Conservation (phyloP, 2,888 invertebrate genomes). For the Athalia cordata region DNA sequence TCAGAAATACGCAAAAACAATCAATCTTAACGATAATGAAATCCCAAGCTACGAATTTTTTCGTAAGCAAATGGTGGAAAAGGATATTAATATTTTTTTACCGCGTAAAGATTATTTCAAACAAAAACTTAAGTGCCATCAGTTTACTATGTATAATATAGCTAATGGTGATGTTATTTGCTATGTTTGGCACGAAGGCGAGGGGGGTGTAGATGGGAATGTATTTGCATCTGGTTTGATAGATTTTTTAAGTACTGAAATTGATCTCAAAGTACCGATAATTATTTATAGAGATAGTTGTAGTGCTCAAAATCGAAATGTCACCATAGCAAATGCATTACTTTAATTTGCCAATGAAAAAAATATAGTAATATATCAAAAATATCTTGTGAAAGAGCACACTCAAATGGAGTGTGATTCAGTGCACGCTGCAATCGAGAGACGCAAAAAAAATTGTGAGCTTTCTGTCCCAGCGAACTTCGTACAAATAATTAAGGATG, state of each 20-base stretch:
- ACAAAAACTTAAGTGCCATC: constrained; percentile 56
- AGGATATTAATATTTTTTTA: constrained; percentile 11
- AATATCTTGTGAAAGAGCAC: constrained; percentile 60
- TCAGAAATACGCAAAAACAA: background rate
- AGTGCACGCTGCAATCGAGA: constrained; percentile 58
- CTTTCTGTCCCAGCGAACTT: constrained; percentile 54
- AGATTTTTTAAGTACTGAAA: constrained; percentile 47
- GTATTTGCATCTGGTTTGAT: too few species aligned
- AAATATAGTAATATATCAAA: constrained; percentile 57
- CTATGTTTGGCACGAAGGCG: constrained; percentile 57
- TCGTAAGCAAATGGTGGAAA: too few species aligned
- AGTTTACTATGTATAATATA: constrained; percentile 59
- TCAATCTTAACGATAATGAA: too few species aligned
- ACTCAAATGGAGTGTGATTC: constrained; percentile 62
- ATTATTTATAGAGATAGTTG: constrained; percentile 61
- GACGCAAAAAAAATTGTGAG: constrained; percentile 47
- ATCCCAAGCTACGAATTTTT: too few species aligned
- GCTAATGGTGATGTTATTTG: constrained; percentile 53
- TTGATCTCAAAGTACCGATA: constrained; percentile 46
- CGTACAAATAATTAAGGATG: constrained; percentile 48
- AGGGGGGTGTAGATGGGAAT: constrained; percentile 51
- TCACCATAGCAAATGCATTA: constrained; percentile 58
- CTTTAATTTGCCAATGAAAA: constrained; percentile 51
- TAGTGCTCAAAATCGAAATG: constrained; percentile 59
- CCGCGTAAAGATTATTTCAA: constrained; percentile 52